These are phyloP conservation scores for Euspilapteryx auroguttella DNA, from an alignment of 2,888 invertebrate genomes.

Conservation along the genomic window DNA sequence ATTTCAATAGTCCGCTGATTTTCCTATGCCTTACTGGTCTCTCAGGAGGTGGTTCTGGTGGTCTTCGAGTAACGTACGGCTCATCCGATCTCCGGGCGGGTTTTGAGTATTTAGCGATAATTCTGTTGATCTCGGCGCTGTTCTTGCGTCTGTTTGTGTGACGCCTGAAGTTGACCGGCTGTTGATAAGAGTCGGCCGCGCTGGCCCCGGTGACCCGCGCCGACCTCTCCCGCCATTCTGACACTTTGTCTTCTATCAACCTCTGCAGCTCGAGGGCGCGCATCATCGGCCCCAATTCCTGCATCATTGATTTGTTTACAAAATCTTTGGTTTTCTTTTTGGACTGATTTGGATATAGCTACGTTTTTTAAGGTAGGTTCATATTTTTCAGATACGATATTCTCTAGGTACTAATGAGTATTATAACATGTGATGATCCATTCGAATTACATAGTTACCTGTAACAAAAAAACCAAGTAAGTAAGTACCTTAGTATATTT, in stretches of 20 bases:
- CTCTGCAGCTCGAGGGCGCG: slow-evolving; percentile 51
- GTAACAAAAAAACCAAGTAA: too few relatives aligned
- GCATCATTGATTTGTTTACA: slow-evolving; percentile 25
- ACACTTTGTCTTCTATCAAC: slow-evolving; percentile 53
- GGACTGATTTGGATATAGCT: slow-evolving; percentile 3
- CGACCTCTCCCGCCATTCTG: slow-evolving; percentile 56
- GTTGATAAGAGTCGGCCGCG: slow-evolving; percentile 53
- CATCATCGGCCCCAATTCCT: slow-evolving; percentile 51
- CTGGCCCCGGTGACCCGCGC: slow-evolving; percentile 39
- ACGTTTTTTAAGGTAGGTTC: too few relatives aligned
- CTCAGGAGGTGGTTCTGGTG: slow-evolving; percentile 21
- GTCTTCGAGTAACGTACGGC: slow-evolving; percentile 16
- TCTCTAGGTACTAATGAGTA: too few relatives aligned
- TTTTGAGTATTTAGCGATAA: slow-evolving; percentile 55
- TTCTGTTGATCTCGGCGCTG: slow-evolving; percentile 56
- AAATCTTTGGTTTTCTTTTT: slow-evolving; percentile 9
- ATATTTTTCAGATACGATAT: too few relatives aligned
- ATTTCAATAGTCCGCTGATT: slow-evolving; percentile 19
- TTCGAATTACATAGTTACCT: too few relatives aligned
- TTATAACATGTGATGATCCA: too few relatives aligned
- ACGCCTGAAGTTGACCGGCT: slow-evolving; percentile 51
- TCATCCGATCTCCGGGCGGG: slow-evolving; percentile 40
- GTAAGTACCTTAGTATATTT: too few relatives aligned
- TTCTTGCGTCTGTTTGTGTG: slow-evolving; percentile 53
- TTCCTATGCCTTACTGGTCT: slow-evolving; percentile 32